phyloP scores from a whole-genome alignment of 2,888 invertebrate genomes.

The Kuschelorhynchus macadamiae region DNA sequence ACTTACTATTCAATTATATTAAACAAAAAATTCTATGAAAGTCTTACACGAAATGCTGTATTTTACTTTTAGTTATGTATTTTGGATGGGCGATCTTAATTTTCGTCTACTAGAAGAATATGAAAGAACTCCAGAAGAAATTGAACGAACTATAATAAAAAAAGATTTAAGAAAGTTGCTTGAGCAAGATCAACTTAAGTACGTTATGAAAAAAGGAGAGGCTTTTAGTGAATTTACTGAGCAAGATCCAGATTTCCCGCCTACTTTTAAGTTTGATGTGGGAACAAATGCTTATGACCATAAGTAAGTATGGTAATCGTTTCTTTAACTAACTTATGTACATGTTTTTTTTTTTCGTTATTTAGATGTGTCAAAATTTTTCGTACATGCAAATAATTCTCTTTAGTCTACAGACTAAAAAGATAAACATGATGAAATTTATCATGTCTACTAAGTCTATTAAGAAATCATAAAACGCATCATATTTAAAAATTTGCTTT shows the following conservation, averaged over 20 bases:
- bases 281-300: constrained; percentile 83
- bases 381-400: too few relatives aligned
- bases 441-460: too few relatives aligned
- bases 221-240: constrained; percentile 90
- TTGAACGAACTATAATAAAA: constrained; percentile 76
- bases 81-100: constrained; percentile 94
- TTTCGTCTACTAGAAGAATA: constrained; percentile 82
- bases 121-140: constrained; percentile 76
- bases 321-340: too few relatives aligned
- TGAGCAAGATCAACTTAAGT: constrained; percentile 81
- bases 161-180: constrained; percentile 78
- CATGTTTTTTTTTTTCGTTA: too few relatives aligned
- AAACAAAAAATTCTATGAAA: too few relatives aligned
- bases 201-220: constrained; percentile 79
- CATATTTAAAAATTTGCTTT: too few relatives aligned
- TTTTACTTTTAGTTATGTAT: constrained; percentile 79
- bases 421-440: too few relatives aligned
- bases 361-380: too few relatives aligned
- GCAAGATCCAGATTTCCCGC: constrained; percentile 82
- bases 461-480: too few relatives aligned
- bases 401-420: too few relatives aligned
- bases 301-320: constrained; percentile 81
- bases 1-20: too few relatives aligned
- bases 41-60: too few relatives aligned
- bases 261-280: constrained; percentile 89